Conservation (phyloP, 2,797 vertebrate genomes). For the Centropyge bicolor region DNA sequence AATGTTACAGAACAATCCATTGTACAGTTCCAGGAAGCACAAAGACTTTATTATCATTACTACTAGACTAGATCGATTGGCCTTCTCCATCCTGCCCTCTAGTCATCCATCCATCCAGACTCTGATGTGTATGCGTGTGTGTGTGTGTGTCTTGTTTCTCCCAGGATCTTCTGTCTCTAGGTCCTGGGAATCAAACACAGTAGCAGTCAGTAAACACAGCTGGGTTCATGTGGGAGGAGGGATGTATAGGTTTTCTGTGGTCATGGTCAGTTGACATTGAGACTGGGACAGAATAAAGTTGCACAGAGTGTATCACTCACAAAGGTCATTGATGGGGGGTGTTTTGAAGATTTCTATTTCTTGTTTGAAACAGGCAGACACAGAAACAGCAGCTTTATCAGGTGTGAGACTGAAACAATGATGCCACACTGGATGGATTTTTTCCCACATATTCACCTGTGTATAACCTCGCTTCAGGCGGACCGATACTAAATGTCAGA, state of each 20-base stretch:
- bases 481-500: neutral
- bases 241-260: conserved; percentile 47
- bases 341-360: neutral
- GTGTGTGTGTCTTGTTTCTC: conserved; percentile 44
- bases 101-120: conserved; percentile 29
- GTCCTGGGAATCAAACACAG: conserved; percentile 74
- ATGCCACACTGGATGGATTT: neutral
- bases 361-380: neutral
- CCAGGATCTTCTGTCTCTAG: conserved; percentile 63
- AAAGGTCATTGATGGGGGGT: neutral
- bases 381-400: neutral
- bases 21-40: conserved; percentile 15
- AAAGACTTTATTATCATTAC: conserved; percentile 59
- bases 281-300: neutral
- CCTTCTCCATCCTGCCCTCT: conserved; percentile 29
- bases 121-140: neutral
- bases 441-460: neutral
- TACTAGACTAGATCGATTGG: conserved; percentile 35
- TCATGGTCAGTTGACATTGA: conserved; percentile 23
- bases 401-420: neutral
- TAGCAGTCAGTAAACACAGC: conserved; percentile 69
- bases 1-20: conserved; percentile 30
- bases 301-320: neutral
- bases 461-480: neutral
- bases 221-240: conserved; percentile 39